Evolutionary conservation across 30 jellyfish, hydroid and myxozoan genomes (phyloP), one percentile per base, ranked within the genome.

Genomic region (Catostylus mosaicus): DNA sequence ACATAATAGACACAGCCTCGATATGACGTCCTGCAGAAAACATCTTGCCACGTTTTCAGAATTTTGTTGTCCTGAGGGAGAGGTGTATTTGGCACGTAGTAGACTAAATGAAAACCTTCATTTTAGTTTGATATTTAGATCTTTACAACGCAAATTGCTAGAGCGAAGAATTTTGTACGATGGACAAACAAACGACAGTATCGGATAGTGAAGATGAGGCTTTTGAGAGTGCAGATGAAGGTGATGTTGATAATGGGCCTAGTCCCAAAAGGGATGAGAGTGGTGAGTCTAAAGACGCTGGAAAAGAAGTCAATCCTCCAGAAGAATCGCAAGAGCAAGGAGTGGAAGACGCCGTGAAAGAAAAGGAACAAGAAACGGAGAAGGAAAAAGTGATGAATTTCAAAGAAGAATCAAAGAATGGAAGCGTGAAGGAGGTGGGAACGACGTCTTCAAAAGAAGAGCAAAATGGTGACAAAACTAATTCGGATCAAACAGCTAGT

Each of bases 161-260:
- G 6, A 27, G 24, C 24, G 19, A 3, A 50, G 24, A 16, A 50
- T 24, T 27, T 59, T 20, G 27, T 47, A 7, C 9, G 37, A 82
- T 82, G 92, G 92, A 82, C 18, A 54, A 74, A n/a, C 51, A 69
- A 12, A 67, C 46, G 14, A 24, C 56, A 36, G 19, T 30, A 1
- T 56, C 96, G 1, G 96, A 86, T 40, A 86, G 96, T 38, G 96
- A 76, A 48, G 98, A 91, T 51, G 98, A 91, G 30, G 98, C 92
- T 16, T 91, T 91, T 75, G 81, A 84, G 36, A 91, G 98, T 66
- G 98, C 98, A 19, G 98, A 91, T 56, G 98, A 91, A 50, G 98
- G 98, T 14, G 96, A 78, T 12, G 84, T 9, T 43, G 89, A 22
- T 29, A 66, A 20, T 18, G 88, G 78, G 80, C 90, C 90, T 80